Evolutionary conservation across 2,113 vertebrate species (phyloP), one percentile per base, ranked within the genome.

Genomic region (Oncorhynchus tshawytscha): DNA sequence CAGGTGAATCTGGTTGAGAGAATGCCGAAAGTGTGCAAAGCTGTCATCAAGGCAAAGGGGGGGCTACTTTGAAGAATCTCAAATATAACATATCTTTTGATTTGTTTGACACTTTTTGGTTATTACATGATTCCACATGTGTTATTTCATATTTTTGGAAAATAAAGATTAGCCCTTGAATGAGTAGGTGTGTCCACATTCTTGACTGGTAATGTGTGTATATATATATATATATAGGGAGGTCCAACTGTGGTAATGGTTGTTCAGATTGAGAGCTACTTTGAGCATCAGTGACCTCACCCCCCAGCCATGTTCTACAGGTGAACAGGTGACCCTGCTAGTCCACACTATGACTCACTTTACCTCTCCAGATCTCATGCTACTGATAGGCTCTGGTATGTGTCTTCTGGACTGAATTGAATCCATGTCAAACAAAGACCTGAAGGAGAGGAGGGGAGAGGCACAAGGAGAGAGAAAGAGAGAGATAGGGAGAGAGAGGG

Each of bases 391-490:
- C 8, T 25, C 60, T 22, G 60, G 3, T 64, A 29, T 31, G 25
- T 67, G 25, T n/a, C 11, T 31, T 29, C 9, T 67, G 65, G 24
- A 27, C 65, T 67, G 65, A 29, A 2, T 72, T 74, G 69, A 70
- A 86, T 80, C 79, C 74, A 75, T 78, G 76, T 73, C 70, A 67
- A 75, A 82, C 72, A 83, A 75, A 34, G 73, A 71, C 34, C 45
- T 29, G 25, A 69, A 39, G 70, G 65, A 67, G 12, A 31, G 65
- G 20, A 16, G 24, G 65, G n/a, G 18, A 60, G 57, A 8, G 39
- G 39, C 39, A 39, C 0, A 39, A 39, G 39, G 39, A 9, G 39
- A 39, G 39, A 39, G 39, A 59, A 12, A 5, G 57, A 16, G 13
- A 15, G 13, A 20, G 54, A 59, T 3, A 15, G 16, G 2, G 54